phyloP scores from a whole-genome alignment of 2,113 vertebrate genomes.

The Morone saxatilis region DNA sequence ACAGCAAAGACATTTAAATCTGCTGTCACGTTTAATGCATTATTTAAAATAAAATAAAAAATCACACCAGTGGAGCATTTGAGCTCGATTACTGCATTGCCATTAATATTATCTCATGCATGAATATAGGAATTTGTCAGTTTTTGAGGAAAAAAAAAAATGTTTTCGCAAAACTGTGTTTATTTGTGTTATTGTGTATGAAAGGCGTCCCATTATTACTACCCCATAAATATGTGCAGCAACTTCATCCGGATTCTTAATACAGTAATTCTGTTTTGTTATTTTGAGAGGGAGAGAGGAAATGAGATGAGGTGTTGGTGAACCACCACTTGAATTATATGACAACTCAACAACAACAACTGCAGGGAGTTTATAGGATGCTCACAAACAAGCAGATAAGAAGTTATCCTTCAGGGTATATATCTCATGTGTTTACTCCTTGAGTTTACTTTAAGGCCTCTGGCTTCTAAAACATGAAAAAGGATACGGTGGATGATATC shows the following conservation, averaged over 20 bases:
- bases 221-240: neutral
- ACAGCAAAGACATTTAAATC: neutral
- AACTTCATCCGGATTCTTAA: neutral
- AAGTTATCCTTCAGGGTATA: neutral
- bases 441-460: neutral
- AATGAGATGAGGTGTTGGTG: neutral
- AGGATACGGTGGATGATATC: slow-evolving; percentile 2
- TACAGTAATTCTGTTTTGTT: neutral
- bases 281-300: neutral
- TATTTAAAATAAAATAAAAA: too few species aligned
- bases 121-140: neutral
- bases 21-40: too few species aligned
- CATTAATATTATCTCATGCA: neutral
- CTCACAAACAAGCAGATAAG: slow-evolving; percentile 28
- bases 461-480: neutral
- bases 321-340: slow-evolving; percentile 8
- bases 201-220: neutral
- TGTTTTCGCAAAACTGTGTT: neutral
- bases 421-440: neutral
- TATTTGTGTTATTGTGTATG: neutral
- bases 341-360: neutral
- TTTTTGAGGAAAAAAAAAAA: neutral
- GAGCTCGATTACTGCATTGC: neutral
- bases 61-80: neutral
- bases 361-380: neutral